Evolutionary conservation across 2,113 vertebrate genomes (phyloP), one percentile per base, ranked within the genome.

Genomic region (Neotoma lepida): DNA sequence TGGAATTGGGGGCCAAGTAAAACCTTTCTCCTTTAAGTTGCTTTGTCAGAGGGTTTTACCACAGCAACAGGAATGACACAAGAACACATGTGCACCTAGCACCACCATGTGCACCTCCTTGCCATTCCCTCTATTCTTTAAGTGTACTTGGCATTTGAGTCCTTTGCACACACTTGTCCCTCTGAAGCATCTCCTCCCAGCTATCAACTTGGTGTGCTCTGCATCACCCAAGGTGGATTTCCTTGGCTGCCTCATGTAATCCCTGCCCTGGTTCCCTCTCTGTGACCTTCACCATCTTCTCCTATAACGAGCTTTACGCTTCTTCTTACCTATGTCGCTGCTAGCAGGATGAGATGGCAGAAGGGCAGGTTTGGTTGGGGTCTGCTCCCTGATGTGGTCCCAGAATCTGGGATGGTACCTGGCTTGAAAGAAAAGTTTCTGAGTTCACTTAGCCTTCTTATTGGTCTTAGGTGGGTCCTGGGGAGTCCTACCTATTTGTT

Each of bases 161-260:
- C 28, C 46, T 63, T 9, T 30, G 44, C n/a, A 39, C 26, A 5
- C 17, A 44, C 66, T 39, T 35, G n/a, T 63, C 35, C 26, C 9
- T 44, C 35, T 13, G 20, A 78, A 80, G 20, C 8, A 44, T 78
- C 54, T 35, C 17, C 44, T 81, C 18, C 63, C 6, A 18, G 39
- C 17, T 61, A n/a, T 6, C 15, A 1, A 6, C 66, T 33, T 0
- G 18, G 54, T 22, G 49, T n/a, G 35, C n/a, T 61, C 6, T 4
- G 39, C 33, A 56, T 22, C 66, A 3, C 13, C 44, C 33, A 8
- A 9, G 30, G 30, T 74, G 39, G 63, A 9, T 51, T 9, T 49
- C 9, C 0, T 58, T 44, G 30, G 13, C 24, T n/a, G 18, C 74
- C n/a, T n/a, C 3, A 10, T 2, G 3, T 26, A 28, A 51, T n/a